Evolutionary conservation across 2,113 vertebrate genomes (phyloP).

Genomic region (Pachycephala philippinensis): DNA sequence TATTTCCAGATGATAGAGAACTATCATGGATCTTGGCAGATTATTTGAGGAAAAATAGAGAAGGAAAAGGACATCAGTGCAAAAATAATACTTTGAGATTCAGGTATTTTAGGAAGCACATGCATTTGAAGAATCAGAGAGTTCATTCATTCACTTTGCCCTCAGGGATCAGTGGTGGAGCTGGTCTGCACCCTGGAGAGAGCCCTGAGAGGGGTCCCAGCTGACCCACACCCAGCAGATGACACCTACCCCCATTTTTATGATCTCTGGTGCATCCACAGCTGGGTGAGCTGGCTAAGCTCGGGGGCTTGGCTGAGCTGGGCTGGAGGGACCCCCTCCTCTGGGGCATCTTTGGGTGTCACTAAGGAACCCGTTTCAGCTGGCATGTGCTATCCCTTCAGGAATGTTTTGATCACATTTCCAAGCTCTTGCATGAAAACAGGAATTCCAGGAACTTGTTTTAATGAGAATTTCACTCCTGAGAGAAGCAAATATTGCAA

Average conservation of each 20-base stretch:
- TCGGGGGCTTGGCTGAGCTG: background rate
- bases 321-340: background rate
- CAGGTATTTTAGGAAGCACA: rapidly evolving
- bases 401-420: background rate
- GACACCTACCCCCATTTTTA: background rate
- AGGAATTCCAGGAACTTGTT: background rate
- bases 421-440: background rate
- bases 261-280: background rate
- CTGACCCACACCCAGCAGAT: background rate
- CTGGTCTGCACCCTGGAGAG: background rate
- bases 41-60: background rate
- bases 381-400: background rate
- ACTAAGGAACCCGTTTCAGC: background rate
- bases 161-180: background rate
- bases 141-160: background rate
- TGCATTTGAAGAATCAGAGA: background rate
- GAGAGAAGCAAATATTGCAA: background rate
- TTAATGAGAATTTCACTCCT: background rate
- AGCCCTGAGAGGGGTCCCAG: background rate
- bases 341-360: background rate
- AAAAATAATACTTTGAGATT: background rate
- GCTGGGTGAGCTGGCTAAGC: background rate
- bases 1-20: background rate
- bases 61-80: background rate
- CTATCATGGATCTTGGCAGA: background rate